Evolutionary conservation across 1,140 invertebrate genomes (phyloP).

Genomic region (Orius insidiosus): DNA sequence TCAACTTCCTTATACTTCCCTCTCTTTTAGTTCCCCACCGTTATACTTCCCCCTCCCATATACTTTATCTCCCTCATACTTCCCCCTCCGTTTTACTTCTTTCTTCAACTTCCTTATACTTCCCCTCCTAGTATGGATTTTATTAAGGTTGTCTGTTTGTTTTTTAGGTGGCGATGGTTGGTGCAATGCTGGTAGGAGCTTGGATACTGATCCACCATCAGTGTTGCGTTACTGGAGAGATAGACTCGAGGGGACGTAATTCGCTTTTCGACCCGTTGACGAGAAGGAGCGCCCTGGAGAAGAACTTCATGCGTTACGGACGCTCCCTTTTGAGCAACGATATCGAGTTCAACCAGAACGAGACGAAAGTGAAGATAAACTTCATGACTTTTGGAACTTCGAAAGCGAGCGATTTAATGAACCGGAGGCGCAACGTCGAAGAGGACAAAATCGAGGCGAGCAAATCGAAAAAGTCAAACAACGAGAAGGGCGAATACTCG

Average conservation of each 20-base stretch:
- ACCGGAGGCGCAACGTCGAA: neutral
- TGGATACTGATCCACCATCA: slow-evolving; percentile 10
- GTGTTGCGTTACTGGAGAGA: slow-evolving; percentile 1
- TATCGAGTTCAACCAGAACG: slow-evolving; percentile 10
- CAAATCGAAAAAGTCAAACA: too few relatives aligned
- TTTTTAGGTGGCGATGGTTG: slow-evolving; percentile 7
- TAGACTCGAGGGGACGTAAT: neutral
- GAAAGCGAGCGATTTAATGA: too few relatives aligned
- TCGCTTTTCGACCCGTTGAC: slow-evolving; percentile 17
- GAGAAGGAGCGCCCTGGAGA: slow-evolving; percentile 20
- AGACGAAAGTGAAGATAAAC: slow-evolving; percentile 44
- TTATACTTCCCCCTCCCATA: too few relatives aligned
- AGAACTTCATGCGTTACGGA: slow-evolving; percentile 23
- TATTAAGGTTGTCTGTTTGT: neutral
- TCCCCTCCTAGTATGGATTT: too few relatives aligned
- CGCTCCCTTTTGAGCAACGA: slow-evolving; percentile 15
- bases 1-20: too few relatives aligned
- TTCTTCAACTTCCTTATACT: too few relatives aligned
- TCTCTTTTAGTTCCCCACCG: too few relatives aligned
- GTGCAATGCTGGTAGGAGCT: slow-evolving; percentile 6
- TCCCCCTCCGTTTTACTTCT: too few relatives aligned
- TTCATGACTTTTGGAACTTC: too few relatives aligned
- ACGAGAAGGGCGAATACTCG: slow-evolving; percentile 4
- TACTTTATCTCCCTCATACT: too few relatives aligned
- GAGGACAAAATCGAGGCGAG: too few relatives aligned